These are phyloP conservation scores for Phalacrocorax pelagicus DNA, from an alignment of 2,113 vertebrate species.

Conservation along the genomic window DNA sequence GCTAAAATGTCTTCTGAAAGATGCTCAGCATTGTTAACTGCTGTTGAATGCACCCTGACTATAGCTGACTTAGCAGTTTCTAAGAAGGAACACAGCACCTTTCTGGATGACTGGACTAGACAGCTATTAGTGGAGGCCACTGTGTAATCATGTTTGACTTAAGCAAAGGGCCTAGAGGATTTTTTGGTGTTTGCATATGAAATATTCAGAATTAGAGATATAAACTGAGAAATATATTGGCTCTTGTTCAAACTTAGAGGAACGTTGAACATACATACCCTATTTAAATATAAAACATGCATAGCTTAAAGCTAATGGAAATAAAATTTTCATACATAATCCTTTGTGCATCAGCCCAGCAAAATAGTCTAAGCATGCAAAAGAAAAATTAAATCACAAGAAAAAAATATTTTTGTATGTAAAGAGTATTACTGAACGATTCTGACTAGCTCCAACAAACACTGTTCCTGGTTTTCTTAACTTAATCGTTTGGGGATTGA, in stretches of 20 bases:
- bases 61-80: not conserved
- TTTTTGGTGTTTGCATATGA: not conserved
- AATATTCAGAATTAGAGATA: not conserved
- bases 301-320: not conserved
- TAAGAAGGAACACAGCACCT: not conserved
- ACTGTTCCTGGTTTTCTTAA: not conserved
- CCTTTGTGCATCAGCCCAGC: not conserved
- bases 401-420: not conserved
- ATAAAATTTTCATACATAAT: not conserved
- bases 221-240: not conserved
- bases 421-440: not conserved
- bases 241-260: not conserved
- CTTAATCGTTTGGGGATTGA: not conserved
- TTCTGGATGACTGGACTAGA: not conserved
- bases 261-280: not conserved
- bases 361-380: not conserved
- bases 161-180: not conserved
- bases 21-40: not conserved
- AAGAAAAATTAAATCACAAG: not conserved
- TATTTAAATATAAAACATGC: not conserved
- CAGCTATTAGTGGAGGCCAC: not conserved
- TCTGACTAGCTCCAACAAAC: not conserved
- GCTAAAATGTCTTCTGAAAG: not conserved
- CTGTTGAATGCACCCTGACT: not conserved
- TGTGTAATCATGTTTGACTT: not conserved